Evolutionary conservation across 1,140 invertebrate genomes (phyloP).

Genomic region (Cydia pomonella): DNA sequence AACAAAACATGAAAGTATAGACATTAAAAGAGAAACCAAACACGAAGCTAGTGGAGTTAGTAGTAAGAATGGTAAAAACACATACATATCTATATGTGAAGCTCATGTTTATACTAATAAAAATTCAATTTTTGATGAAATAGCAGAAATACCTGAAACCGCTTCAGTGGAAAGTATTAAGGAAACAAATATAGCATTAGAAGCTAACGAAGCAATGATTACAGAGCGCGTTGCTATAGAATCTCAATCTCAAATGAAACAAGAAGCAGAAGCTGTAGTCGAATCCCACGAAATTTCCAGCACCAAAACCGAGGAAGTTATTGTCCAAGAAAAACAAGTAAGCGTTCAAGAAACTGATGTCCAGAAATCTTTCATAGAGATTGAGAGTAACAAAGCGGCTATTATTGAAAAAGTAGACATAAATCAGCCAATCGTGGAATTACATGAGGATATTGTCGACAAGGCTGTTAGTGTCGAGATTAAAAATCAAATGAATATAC

Average conservation of each 20-base stretch:
- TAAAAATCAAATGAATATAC: slow-evolving; percentile 9
- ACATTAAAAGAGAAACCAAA: slow-evolving; percentile 40
- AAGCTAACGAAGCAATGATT: slow-evolving; percentile 39
- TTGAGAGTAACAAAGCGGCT: slow-evolving; percentile 43
- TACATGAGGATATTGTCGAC: slow-evolving; percentile 26
- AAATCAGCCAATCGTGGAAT: not conserved
- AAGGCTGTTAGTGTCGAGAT: not conserved
- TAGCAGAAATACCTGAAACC: slow-evolving; percentile 47
- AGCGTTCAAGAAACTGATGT: slow-evolving; percentile 8
- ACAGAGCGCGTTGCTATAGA: slow-evolving; percentile 43
- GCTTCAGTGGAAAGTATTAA: slow-evolving; percentile 42
- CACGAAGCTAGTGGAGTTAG: slow-evolving; percentile 38
- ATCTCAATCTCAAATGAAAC: slow-evolving; percentile 34
- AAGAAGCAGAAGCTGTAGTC: slow-evolving; percentile 47
- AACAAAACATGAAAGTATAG: slow-evolving; percentile 31
- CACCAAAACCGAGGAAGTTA: not conserved
- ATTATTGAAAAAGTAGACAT: slow-evolving; percentile 38
- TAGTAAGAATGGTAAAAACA: slow-evolving; percentile 49
- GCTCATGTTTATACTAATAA: slow-evolving; percentile 70
- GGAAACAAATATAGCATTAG: slow-evolving; percentile 41
- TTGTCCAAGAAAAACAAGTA: slow-evolving; percentile 37
- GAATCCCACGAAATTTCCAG: slow-evolving; percentile 38
- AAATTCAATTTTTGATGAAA: slow-evolving; percentile 59
- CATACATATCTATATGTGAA: slow-evolving; percentile 69
- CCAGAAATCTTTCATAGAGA: slow-evolving; percentile 32